phyloP scores from a whole-genome alignment of 2,797 vertebrate species.

The Sebastes itinus region DNA sequence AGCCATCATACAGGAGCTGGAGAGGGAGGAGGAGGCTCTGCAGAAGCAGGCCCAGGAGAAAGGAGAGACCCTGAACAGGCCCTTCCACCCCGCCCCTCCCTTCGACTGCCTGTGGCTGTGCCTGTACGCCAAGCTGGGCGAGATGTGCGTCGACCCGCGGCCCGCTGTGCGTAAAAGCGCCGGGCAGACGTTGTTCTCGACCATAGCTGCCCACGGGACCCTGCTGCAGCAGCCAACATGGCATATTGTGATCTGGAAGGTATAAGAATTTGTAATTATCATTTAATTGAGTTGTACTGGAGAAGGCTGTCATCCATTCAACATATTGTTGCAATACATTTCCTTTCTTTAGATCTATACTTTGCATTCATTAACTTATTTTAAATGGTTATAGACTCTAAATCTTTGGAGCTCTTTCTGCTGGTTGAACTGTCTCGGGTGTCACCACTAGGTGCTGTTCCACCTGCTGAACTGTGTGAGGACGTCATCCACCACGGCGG shows the following conservation, averaged over 20 bases:
- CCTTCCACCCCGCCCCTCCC: constrained; percentile 95
- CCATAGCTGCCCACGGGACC: constrained; percentile 95
- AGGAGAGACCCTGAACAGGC: constrained; percentile 90
- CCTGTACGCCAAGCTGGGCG: constrained; percentile 95
- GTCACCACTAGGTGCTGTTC: constrained; percentile 89
- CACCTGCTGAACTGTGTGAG: constrained; percentile 93
- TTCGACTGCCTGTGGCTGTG: constrained; percentile 98
- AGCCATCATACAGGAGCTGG: constrained; percentile 93
- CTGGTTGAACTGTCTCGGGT: background rate
- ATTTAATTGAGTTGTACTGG: background rate
- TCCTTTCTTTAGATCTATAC: background rate
- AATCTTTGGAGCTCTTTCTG: background rate
- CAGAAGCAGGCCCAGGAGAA: constrained; percentile 94
- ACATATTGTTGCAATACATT: too few relatives aligned
- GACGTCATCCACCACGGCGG: constrained; percentile 95
- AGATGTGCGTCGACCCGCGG: constrained; percentile 95
- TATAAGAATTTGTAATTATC: constrained; percentile 62
- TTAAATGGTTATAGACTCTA: background rate
- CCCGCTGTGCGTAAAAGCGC: constrained; percentile 97
- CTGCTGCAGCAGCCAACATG: constrained; percentile 95
- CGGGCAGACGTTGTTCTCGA: constrained; percentile 97
- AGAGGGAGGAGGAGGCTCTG: constrained; percentile 89
- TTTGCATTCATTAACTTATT: too few relatives aligned
- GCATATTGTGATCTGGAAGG: constrained; percentile 99
- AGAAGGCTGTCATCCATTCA: background rate